These are phyloP conservation scores for Plagodis dolabraria DNA, from an alignment of 2,888 invertebrate genomes.

Conservation along the genomic window DNA sequence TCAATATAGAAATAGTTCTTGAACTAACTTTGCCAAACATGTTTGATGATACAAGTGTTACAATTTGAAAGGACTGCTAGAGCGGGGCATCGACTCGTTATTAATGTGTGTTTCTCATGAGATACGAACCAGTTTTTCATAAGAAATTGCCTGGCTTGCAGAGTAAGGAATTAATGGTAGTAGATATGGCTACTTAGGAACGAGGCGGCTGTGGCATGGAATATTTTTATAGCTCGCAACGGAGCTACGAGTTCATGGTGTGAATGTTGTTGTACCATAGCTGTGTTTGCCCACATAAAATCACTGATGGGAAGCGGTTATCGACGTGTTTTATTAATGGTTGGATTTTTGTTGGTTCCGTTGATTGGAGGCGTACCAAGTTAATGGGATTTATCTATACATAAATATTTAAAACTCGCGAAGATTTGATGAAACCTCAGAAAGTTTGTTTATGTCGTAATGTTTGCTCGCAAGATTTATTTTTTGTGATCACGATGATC, in stretches of 20 bases:
- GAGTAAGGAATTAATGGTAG: constrained; percentile 60
- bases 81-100: constrained; percentile 22
- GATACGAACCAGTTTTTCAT: constrained; percentile 64
- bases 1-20: constrained; percentile 65
- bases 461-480: constrained; percentile 4
- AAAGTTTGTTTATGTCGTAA: constrained; percentile 23
- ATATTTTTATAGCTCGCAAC: constrained; percentile 28
- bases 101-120: constrained; percentile 34
- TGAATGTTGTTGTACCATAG: constrained; percentile 25
- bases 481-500: constrained; percentile 17
- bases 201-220: constrained; percentile 19
- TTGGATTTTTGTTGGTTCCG: constrained; percentile 34
- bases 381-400: constrained; percentile 34
- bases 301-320: constrained; percentile 47
- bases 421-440: constrained; percentile 34
- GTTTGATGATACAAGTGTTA: constrained; percentile 28
- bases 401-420: constrained; percentile 30
- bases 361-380: constrained; percentile 46
- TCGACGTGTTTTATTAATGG: constrained; percentile 45
- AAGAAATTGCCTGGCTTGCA: constrained; percentile 59
- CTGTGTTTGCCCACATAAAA: constrained; percentile 40
- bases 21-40: constrained; percentile 44
- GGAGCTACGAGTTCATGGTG: constrained; percentile 14
- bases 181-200: constrained; percentile 40
- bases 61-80: constrained; percentile 26